Evolutionary conservation across 2,113 vertebrate genomes (phyloP), one percentile per base, ranked within the genome.

Genomic region (Phylloscopus trochiloides): DNA sequence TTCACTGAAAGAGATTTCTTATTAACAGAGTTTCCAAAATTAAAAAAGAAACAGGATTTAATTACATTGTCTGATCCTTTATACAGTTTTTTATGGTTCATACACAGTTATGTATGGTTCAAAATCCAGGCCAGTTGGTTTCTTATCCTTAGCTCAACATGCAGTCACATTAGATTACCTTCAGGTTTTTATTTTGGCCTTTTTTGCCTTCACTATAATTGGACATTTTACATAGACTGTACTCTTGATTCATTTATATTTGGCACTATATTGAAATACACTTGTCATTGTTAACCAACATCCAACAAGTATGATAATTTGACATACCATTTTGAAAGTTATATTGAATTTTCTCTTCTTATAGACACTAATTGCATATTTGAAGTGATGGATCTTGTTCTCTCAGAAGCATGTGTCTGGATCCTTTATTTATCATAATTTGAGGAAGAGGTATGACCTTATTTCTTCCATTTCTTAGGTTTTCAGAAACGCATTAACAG

Each of bases 301-400:
- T 86, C 42, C 73, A 81, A 63, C 47, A 95, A 94, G 85, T 97
- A 97, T 80, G 91, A 88, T 96, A 97, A 90, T 92, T 54, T 90
- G 90, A 90, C 50, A 19, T 55, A 93, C 16, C 58, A 94, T 91
- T 94, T 94, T 90, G 76, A 96, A 97, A 97, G 85, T 90, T 93
- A 67, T 88, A 95, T 93, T 96, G 95, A 36, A 55, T 92, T 96
- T 98, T 93, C 73, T 92, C 83, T 95, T 94, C 78, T 91, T 81
- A 95, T 57, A 95, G 92, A 67, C 81, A 95, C 71, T 96, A 96
- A 95, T 92, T 95, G 51, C 61, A 32, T 61, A 93, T 90, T 85
- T 88, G 92, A 96, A 91, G 62, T 90, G 96, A 95, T 73, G 36
- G 62, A 91, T 97, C 84, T 93, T 94, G 50, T 80, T 96, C 95